A percentile compares a stretch with the other conserved stretches of the same genome.
These are phyloP conservation scores for Synodontis membranacea DNA, from an alignment of 2,113 vertebrate species.

Conservation along the genomic window DNA sequence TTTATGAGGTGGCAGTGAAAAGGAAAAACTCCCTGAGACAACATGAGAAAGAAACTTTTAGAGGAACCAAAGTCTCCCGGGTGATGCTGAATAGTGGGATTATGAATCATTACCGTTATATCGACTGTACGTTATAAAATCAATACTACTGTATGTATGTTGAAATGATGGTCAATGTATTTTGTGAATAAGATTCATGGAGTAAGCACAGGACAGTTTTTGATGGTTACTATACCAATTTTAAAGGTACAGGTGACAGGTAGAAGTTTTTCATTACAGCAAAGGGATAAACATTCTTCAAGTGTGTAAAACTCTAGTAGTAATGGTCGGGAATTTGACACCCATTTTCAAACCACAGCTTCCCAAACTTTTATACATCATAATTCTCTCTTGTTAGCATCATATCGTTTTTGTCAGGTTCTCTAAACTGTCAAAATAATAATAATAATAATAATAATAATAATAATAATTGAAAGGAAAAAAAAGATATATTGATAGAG, in stretches of 20 bases:
- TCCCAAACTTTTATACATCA: background rate
- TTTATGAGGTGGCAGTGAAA: background rate
- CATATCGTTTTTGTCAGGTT: background rate
- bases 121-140: background rate
- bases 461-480: too few species aligned
- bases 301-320: background rate
- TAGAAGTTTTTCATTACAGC: background rate
- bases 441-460: too few species aligned
- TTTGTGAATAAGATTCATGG: background rate
- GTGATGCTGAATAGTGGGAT: background rate
- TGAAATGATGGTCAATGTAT: background rate
- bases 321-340: background rate
- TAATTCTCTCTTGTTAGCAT: background rate
- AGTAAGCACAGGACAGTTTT: background rate
- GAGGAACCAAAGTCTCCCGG: background rate
- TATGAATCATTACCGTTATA: background rate
- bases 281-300: background rate
- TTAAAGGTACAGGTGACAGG: background rate
- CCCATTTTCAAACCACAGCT: slow-evolving; percentile 1
- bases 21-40: background rate
- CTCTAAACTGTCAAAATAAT: background rate
- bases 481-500: background rate
- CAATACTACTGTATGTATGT: background rate
- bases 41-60: background rate
- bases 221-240: background rate